These are phyloP conservation scores for Ranitomeya imitator DNA, from an alignment of 2,113 vertebrate species.

Conservation along the genomic window DNA sequence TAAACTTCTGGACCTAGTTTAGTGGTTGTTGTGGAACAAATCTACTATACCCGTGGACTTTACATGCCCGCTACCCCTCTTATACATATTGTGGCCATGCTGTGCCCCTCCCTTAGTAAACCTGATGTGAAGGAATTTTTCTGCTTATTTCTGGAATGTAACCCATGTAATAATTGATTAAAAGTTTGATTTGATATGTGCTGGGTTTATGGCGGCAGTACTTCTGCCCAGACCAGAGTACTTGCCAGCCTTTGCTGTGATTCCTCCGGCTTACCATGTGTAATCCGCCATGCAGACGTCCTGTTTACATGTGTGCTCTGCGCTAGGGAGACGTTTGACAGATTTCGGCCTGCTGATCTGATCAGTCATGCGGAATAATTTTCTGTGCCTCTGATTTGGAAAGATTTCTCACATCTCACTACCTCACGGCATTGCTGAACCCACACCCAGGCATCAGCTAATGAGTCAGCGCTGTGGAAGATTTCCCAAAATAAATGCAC, in stretches of 20 bases:
- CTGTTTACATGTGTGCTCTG: conserved; percentile 7
- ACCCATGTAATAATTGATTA: neutral
- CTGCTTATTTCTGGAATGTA: neutral
- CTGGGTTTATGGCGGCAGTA: neutral
- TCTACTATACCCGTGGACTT: neutral
- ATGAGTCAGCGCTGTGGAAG: neutral
- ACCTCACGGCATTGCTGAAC: neutral
- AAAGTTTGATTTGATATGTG: neutral
- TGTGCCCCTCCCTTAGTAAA: neutral
- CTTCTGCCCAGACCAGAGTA: neutral
- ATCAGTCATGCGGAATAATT: conserved; percentile 10
- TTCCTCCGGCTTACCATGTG: neutral
- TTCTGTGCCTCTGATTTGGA: neutral
- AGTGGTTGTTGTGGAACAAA: neutral
- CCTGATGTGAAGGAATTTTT: neutral
- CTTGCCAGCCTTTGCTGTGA: neutral
- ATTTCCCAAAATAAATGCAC: neutral
- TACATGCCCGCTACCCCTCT: neutral
- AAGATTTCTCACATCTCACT: neutral
- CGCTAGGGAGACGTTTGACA: neutral
- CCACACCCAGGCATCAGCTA: conserved; percentile 4
- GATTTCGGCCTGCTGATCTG: neutral
- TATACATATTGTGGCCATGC: neutral
- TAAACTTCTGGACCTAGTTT: neutral
- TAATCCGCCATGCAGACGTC: neutral